Evolutionary conservation across 2,113 vertebrate genomes (phyloP), one percentile per base, ranked within the genome.

Genomic region (Mustela nigripes): DNA sequence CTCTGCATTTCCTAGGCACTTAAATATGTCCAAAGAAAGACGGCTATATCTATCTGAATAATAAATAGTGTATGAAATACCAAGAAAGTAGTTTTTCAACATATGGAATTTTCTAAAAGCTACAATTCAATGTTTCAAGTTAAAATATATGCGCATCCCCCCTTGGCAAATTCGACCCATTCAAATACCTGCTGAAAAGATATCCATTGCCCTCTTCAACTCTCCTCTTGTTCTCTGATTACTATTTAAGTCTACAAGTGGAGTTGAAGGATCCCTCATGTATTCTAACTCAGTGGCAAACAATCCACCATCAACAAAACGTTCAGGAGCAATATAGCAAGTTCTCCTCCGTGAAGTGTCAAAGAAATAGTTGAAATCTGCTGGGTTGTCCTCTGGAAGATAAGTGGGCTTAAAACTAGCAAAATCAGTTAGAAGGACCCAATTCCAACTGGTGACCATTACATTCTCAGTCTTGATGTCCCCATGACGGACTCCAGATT

Each of bases 391-490:
- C 98, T 99, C 99, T 0, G 99, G 99, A 85, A 99, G 99, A 16
- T 99, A 99, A 4, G 99, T 99, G 89, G 99, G 99, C 89, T 99
- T 99, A 98, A 99, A 99, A 98, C 99, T 99, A 95, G 99, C 99
- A 89, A 99, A 99, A 98, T 99, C 99, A 0, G 99, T 99, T 1
- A 99, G 99, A 97, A 99, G 99, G 78, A 99, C 99, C 99, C 99
- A 99, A 98, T 99, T 99, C 99, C 99, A 99, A 98, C 99, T 99
- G 94, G 99, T 99, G 94, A 99, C 99, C 99, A 99, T 99, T 90
- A 99, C 99, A 36, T 99, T 99, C 98, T 99, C 99, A 0, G 99
- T 99, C 98, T 99, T 99, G 92, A 99, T 99, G 98, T 99, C 99
- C 0, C 99, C 99, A 0, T 99, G 99, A 24, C 99, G 99, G 11